Evolutionary conservation across 2,888 invertebrate genomes (phyloP).

Genomic region (Ischnus inquisitorius): DNA sequence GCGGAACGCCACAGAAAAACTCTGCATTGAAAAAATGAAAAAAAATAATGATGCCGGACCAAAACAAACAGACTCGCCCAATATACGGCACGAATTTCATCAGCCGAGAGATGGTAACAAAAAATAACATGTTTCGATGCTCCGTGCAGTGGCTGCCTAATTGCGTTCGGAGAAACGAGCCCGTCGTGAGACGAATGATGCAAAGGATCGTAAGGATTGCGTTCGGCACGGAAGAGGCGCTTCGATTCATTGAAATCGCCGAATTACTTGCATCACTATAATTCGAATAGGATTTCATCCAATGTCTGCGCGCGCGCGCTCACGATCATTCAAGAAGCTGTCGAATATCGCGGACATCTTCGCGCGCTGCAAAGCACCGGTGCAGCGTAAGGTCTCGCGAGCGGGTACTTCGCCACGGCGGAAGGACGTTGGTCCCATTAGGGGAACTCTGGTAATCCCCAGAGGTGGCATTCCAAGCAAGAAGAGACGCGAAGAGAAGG

Average conservation of each 20-base stretch:
- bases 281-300: not conserved
- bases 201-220: slow-evolving; percentile 50
- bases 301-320: not conserved
- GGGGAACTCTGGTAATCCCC: not conserved
- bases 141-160: slow-evolving; percentile 8
- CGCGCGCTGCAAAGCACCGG: not conserved
- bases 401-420: not conserved
- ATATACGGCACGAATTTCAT: slow-evolving; percentile 66
- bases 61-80: slow-evolving; percentile 52
- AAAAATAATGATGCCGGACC: not conserved
- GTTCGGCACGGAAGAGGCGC: not conserved
- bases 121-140: slow-evolving; percentile 25
- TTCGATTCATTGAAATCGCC: not conserved
- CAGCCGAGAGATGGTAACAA: slow-evolving; percentile 50
- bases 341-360: not conserved
- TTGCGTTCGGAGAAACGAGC: slow-evolving; percentile 45
- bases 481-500: slow-evolving; percentile 44
- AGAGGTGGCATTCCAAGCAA: slow-evolving; percentile 39
- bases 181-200: slow-evolving; percentile 47
- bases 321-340: not conserved
- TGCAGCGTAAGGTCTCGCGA: not conserved
- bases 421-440: slow-evolving; percentile 13
- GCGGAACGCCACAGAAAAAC: slow-evolving; percentile 8
- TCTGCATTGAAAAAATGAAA: not conserved
- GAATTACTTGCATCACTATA: slow-evolving; percentile 22